These are phyloP conservation scores for Ibidorhyncha struthersii DNA, from an alignment of 2,113 vertebrate genomes.

Conservation along the genomic window DNA sequence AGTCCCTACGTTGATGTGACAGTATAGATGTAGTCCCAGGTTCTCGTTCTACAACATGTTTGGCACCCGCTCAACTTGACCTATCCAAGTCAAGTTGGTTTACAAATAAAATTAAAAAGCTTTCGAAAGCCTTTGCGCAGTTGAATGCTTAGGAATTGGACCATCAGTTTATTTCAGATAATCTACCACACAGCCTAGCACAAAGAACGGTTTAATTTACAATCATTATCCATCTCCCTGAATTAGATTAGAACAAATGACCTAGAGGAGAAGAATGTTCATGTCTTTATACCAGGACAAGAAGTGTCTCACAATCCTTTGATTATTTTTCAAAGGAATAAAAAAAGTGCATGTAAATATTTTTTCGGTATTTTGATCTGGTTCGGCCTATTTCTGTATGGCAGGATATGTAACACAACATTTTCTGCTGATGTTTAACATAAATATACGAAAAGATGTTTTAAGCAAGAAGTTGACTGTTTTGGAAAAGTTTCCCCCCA, in stretches of 20 bases:
- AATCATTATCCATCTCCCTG: background rate
- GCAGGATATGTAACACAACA: background rate
- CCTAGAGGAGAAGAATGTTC: background rate
- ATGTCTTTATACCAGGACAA: background rate
- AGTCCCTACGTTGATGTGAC: background rate
- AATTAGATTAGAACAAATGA: conserved; percentile 19
- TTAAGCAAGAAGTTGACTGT: background rate
- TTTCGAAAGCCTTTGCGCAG: background rate
- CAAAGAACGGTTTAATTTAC: background rate
- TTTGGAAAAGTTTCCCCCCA: background rate
- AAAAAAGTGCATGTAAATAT: background rate
- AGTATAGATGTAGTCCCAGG: fast-evolving
- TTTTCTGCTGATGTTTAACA: background rate
- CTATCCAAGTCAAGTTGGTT: background rate
- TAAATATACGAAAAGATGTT: background rate
- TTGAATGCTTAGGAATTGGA: background rate
- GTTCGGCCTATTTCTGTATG: background rate
- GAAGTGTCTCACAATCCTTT: background rate
- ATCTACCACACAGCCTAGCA: background rate
- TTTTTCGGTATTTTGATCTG: conserved; percentile 13
- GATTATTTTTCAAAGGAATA: conserved; percentile 16
- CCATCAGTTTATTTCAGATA: background rate
- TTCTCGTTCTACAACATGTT: background rate
- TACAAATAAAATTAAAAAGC: background rate
- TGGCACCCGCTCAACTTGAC: background rate